Base-by-base conservation (phyloP, 2,797 vertebrate species). In the Sternotherus odoratus region DNA sequence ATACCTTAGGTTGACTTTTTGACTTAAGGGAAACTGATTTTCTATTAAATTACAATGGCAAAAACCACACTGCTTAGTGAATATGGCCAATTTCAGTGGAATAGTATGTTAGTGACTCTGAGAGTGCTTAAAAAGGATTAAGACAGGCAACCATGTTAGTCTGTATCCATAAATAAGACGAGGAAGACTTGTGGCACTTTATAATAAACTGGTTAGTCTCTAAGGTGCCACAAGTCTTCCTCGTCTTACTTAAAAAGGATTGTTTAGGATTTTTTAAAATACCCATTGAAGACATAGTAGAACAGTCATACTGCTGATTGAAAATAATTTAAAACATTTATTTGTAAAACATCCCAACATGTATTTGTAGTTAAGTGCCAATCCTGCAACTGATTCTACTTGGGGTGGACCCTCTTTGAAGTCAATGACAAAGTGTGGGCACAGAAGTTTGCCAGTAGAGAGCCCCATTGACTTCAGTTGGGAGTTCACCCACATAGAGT, bases 301-400 rank as follows among this genome's bases (percentile, higher is more conserved):
- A 85, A 54, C 0, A 39, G 33, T n/a, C n/a, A 19, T 5, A 0
- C 3, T 87, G 39, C 46, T 87, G 86, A 81, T 92, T 12, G 36
- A 72, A 86, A 91, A 83, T 2, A 1, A 26, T 4, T 69, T 8
- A 75, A 0, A 0, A 2, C 2, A 69, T 3, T 74, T 79, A 2
- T 43, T n/a, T 63, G 2, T 56, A 77, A 85, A 2, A 77, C 77
- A 30, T 5, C 0, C 24, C 0, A 39, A 69, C 17, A 66, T 66
- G 60, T 39, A 30, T 77, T 82, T 15, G 2, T 3, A 46, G 80
- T 72, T 17, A 46, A 3, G 33, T 60, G 4, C 7, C 36, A 3
- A 2, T 60, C 24, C 23, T 77, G 56, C 5, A 82, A 6, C 23
- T 49, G 1, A 49, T 77, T 89, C 16, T 3, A 9, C 72, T 4